Evolutionary conservation across 2,888 invertebrate species (phyloP).

Genomic region (Tachina lurida): DNA sequence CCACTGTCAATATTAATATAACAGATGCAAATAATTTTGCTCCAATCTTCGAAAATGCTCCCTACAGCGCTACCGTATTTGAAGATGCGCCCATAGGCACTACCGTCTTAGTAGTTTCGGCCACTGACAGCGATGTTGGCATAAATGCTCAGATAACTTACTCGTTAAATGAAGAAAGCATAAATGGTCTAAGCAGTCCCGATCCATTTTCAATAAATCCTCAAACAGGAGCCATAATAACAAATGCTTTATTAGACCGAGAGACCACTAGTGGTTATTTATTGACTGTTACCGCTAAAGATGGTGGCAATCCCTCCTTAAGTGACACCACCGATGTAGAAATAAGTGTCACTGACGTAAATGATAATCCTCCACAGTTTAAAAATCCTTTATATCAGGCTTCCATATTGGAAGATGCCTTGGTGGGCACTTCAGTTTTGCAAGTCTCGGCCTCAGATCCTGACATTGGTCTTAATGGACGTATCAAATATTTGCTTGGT

Average conservation of each 20-base stretch:
- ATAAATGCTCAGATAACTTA: slow-evolving; percentile 95
- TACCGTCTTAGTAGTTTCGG: slow-evolving; percentile 95
- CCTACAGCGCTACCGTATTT: slow-evolving; percentile 94
- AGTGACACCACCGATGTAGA: slow-evolving; percentile 98
- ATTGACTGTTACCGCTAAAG: slow-evolving; percentile 95
- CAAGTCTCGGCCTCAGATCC: slow-evolving; percentile 92
- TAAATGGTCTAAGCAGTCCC: slow-evolving; percentile 85
- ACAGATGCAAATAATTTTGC: slow-evolving; percentile 97
- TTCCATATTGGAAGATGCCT: slow-evolving; percentile 93
- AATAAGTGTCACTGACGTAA: slow-evolving; percentile 96
- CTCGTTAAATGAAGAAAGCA: slow-evolving; percentile 87
- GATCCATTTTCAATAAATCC: slow-evolving; percentile 94
- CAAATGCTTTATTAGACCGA: slow-evolving; percentile 92
- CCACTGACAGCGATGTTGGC: slow-evolving; percentile 97
- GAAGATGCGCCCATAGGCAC: slow-evolving; percentile 97
- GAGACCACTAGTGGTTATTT: slow-evolving; percentile 92
- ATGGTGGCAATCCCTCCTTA: slow-evolving; percentile 94
- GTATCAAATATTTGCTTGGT: slow-evolving; percentile 90
- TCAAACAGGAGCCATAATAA: slow-evolving; percentile 96
- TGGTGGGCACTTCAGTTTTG: slow-evolving; percentile 90
- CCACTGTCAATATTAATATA: slow-evolving; percentile 95
- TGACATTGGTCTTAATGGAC: slow-evolving; percentile 93
- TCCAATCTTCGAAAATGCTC: slow-evolving; percentile 96
- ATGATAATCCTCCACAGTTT: slow-evolving; percentile 96
- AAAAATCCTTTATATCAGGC: slow-evolving; percentile 91